Base-by-base conservation (phyloP, 2,797 vertebrate genomes). In the Muraenolepis orangiensis region DNA sequence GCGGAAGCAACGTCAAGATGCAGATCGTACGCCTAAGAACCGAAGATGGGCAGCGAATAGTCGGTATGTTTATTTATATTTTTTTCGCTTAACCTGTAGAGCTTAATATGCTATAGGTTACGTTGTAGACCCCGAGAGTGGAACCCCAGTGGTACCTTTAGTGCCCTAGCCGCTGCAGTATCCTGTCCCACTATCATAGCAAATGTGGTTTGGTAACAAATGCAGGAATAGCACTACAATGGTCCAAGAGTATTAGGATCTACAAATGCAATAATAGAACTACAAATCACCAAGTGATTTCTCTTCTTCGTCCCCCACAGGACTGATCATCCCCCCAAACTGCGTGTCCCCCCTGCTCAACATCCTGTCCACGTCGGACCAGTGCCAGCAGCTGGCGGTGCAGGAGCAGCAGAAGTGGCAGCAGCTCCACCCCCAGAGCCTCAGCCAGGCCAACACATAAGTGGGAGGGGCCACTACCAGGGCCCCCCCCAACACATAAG, bases 331-430 rank as follows among this genome's bases (percentile, higher is more conserved):
- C 95, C 98, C 98, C 74, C 95, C 96, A 40, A 99, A 98, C 87
- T 99, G 98, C 6, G 96, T 98, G 67, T 95, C 95, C 0, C 95
- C 96, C 6, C 91, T 99, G 36, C 93, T 96, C 23, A 97, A 97
- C 89, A 96, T 98, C 91, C 94, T 99, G 74, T 99, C 96, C 0
- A 97, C 97, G 0, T 99, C 98, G 3, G 98, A 99, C 94, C 98
- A 99, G 93, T 95, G 94, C 28, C 98, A 99, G 70, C 97, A 99
- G 93, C 95, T 98, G 2, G 97, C 97, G 0, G 97, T 99, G 68
- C 96, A 98, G 76, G 96, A 98, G 93, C 97, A 97, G 80, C 97
- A 99, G 92, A 96, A 98, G 74, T 96, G 96, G 94, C 98, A 98
- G 87, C 98, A 98, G 92, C 97, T 97, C 61, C 98, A 99, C 90